Conservation (phyloP, 2,113 vertebrate genomes). For the Catharus minimus region DNA sequence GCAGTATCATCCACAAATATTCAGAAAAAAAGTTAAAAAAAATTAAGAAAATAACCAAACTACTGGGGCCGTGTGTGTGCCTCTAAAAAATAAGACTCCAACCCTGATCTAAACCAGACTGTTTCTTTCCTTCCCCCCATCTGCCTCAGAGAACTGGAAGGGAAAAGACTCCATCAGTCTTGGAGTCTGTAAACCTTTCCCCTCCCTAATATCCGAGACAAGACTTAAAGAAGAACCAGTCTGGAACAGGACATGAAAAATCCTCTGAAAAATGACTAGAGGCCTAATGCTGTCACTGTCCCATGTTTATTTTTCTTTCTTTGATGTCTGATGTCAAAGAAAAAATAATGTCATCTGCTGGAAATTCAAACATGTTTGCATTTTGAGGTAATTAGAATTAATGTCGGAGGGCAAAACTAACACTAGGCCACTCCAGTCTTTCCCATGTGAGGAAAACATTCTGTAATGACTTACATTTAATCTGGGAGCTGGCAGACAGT, state of each 20-base stretch:
- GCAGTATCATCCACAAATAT: slow-evolving; percentile 10
- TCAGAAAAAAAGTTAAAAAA: slow-evolving; percentile 57
- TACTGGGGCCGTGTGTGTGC: background rate
- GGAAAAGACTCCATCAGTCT: slow-evolving; percentile 71
- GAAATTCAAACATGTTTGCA: slow-evolving; percentile 75
- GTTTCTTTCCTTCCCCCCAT: slow-evolving; percentile 10
- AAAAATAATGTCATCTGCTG: slow-evolving; percentile 79
- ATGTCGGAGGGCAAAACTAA: slow-evolving; percentile 75
- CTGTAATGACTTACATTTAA: slow-evolving; percentile 77
- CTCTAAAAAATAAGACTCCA: slow-evolving; percentile 61
- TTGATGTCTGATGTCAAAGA: slow-evolving; percentile 80
- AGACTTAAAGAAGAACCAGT: slow-evolving; percentile 72
- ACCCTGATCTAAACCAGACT: slow-evolving; percentile 78
- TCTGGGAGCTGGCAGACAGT: slow-evolving; percentile 70
- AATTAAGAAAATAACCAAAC: slow-evolving; percentile 45
- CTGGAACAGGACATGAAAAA: slow-evolving; percentile 74
- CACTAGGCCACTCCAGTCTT: slow-evolving; percentile 59
- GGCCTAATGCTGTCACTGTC: slow-evolving; percentile 75
- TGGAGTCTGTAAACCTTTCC: slow-evolving; percentile 60
- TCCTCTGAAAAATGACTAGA: slow-evolving; percentile 76
- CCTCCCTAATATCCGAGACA: slow-evolving; percentile 69
- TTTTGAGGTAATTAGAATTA: slow-evolving; percentile 84
- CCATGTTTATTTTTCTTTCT: slow-evolving; percentile 79
- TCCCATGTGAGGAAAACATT: slow-evolving; percentile 77
- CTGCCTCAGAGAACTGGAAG: slow-evolving; percentile 66